These are phyloP conservation scores for Zosterops borbonicus DNA, from an alignment of 2,113 vertebrate genomes.

Conservation along the genomic window DNA sequence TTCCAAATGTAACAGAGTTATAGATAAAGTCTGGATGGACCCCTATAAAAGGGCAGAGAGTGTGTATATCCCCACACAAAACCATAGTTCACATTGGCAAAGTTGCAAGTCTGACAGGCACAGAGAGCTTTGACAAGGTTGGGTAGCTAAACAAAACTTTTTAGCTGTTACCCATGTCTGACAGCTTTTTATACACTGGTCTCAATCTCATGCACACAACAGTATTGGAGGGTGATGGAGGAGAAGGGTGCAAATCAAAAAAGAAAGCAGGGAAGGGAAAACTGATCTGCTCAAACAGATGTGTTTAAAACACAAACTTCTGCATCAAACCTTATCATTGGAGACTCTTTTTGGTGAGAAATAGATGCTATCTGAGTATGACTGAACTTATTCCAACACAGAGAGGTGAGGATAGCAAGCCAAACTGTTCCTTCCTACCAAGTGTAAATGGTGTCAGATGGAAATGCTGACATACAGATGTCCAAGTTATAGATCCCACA, in stretches of 20 bases:
- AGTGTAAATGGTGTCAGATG: neutral
- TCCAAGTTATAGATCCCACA: neutral
- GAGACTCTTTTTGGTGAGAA: neutral
- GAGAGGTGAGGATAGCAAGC: neutral
- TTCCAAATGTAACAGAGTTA: conserved; percentile 60
- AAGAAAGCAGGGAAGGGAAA: neutral
- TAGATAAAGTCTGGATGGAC: conserved; percentile 58
- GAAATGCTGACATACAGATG: neutral
- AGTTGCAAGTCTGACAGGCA: neutral
- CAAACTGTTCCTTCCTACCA: neutral
- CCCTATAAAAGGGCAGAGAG: neutral
- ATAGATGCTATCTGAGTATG: neutral
- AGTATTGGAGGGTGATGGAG: neutral
- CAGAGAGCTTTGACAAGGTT: neutral
- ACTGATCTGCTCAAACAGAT: conserved; percentile 7
- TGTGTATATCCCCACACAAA: neutral
- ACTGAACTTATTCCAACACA: neutral
- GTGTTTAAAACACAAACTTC: neutral
- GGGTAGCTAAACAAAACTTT: neutral
- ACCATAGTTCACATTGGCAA: neutral
- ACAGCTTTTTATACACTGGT: neutral
- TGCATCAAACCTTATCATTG: neutral
- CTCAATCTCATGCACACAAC: rapidly evolving
- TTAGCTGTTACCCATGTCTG: neutral
- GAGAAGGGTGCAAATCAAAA: neutral